Evolutionary conservation across 2,888 invertebrate species (phyloP), one percentile per base, ranked within the genome.

Genomic region (Trachelus troglodyta): DNA sequence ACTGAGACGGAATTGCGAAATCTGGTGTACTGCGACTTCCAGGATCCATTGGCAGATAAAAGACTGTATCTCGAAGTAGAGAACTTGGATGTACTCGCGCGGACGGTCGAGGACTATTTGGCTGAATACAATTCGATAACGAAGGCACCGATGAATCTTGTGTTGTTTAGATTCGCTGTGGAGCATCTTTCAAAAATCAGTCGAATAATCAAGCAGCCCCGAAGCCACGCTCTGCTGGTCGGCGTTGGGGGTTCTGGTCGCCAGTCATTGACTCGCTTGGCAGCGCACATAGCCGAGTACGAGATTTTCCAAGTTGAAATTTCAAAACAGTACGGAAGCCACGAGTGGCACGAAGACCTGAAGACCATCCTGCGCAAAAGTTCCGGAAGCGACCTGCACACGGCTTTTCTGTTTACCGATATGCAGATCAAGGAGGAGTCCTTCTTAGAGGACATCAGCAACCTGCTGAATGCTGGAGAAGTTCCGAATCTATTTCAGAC

Each of bases 61-160:
- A 98, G 98, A 89, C 94, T 96, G 87, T 91, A 91, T 74, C 76
- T 69, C 40, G 98, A 98, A 92, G 97, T 98, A 0, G 92, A 93
- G 3, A 96, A 98, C 90, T 93, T 98, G 89, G 96, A 97, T 74
- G 94, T 95, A 83, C 92, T 98, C 76, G 94, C 95, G 73, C 91
- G 93, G 0, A 95, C 97, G 0, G 97, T 97, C 0, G 97, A 98
- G 82, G 95, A 96, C 0, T 98, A 96, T 92, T 93, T 98, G 23
- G 95, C 95, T 0, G 98, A 98, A 89, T 98, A 95, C 90, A 98
- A 98, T 91, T 97, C 97, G 85, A 97, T 98, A 95, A 96, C 97
- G 11, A 98, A 98, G 92, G 98, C 98, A 88, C 98, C 98, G 0
- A 98, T 98, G 98, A 96, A 97, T 91, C 93, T 98, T 77, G 98